These are phyloP conservation scores for Drosophila mayri DNA, from an alignment of 1,140 invertebrate species.

Conservation along the genomic window DNA sequence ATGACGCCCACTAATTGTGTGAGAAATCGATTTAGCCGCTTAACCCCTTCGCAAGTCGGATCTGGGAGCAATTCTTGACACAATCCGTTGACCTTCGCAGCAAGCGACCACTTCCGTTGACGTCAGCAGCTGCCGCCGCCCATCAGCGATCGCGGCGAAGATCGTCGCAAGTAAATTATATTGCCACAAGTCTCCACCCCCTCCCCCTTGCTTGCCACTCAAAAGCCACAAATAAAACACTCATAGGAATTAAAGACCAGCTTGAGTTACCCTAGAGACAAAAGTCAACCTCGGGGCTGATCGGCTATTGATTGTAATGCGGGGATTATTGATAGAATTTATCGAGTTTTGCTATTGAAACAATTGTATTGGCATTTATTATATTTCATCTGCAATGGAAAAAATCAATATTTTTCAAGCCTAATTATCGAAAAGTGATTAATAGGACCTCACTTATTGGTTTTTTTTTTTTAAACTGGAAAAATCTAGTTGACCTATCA, in stretches of 20 bases:
- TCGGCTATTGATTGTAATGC: neutral
- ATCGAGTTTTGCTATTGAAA: neutral
- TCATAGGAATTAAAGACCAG: conserved; percentile 10
- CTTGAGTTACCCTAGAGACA: conserved; percentile 5
- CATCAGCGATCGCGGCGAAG: conserved; percentile 61
- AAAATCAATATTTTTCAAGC: neutral
- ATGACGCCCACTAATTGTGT: conserved; percentile 70
- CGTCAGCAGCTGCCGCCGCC: conserved; percentile 56
- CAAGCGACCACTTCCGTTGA: conserved; percentile 71
- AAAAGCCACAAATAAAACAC: conserved; percentile 50
- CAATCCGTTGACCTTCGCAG: conserved; percentile 40
- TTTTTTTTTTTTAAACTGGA: neutral
- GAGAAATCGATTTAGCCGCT: conserved; percentile 65
- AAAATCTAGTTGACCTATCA: neutral
- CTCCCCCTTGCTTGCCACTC: neutral
- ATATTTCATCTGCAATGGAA: neutral
- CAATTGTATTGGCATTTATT: neutral
- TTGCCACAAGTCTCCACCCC: conserved; percentile 24
- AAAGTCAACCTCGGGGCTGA: neutral
- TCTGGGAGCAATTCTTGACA: conserved; percentile 29
- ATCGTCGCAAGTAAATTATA: conserved; percentile 76
- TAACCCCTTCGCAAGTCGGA: conserved; percentile 22
- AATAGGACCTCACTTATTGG: neutral
- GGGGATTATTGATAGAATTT: neutral
- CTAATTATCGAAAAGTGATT: neutral